phyloP scores from a whole-genome alignment of 2,113 vertebrate genomes.

The Cynoglossus semilaevis region DNA sequence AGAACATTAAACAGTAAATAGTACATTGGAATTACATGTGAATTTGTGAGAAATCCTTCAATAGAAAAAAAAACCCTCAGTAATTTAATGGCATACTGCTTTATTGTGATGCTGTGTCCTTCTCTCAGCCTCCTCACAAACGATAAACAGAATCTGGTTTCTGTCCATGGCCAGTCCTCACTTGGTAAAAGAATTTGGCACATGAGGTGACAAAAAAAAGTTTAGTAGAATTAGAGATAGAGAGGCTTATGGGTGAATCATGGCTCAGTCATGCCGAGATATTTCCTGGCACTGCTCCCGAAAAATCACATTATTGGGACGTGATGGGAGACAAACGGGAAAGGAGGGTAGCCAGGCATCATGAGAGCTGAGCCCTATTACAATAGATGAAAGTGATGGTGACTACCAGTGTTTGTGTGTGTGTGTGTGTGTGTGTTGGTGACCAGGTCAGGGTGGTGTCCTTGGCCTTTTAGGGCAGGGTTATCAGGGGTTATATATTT shows the following conservation, averaged over 20 bases:
- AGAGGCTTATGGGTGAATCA: slow-evolving; percentile 57
- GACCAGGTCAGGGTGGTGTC: slow-evolving; percentile 54
- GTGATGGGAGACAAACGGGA: slow-evolving; percentile 32
- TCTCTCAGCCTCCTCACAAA: background rate
- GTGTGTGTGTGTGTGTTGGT: slow-evolving; percentile 25
- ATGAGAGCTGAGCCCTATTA: slow-evolving; percentile 42
- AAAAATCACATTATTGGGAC: slow-evolving; percentile 63
- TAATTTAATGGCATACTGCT: background rate
- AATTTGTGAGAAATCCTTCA: no score
- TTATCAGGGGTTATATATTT: slow-evolving; percentile 73
- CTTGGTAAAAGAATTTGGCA: slow-evolving; percentile 37
- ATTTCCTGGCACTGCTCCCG: slow-evolving; percentile 68
- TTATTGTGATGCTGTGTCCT: background rate
- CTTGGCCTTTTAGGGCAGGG: slow-evolving; percentile 71
- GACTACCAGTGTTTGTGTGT: slow-evolving; percentile 36
- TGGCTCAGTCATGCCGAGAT: slow-evolving; percentile 54
- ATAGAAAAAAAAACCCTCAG: background rate
- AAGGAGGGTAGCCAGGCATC: slow-evolving; percentile 50
- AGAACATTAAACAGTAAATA: no score
- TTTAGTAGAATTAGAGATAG: slow-evolving; percentile 55
- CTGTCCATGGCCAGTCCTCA: slow-evolving; percentile 24
- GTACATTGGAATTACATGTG: no score
- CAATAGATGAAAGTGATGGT: slow-evolving; percentile 50
- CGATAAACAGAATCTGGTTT: slow-evolving; percentile 46
- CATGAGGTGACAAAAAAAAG: slow-evolving; percentile 29